These are phyloP conservation scores for Epizoanthus stellaris DNA, from an alignment of 92 coral and sea anemone genomes.

Conservation along the genomic window DNA sequence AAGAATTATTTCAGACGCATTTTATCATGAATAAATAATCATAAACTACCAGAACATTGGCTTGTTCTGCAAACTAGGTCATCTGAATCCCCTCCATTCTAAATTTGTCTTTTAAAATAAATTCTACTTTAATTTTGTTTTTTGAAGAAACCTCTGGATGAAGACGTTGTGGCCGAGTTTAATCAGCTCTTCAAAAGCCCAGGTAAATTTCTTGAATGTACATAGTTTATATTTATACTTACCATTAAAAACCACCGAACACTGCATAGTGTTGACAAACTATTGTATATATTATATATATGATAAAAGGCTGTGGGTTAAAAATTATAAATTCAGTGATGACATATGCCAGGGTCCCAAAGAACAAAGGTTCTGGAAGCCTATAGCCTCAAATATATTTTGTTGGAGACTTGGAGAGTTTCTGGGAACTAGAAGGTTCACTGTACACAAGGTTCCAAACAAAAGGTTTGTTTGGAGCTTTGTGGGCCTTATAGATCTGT, in stretches of 20 bases:
- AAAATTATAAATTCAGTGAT: no score
- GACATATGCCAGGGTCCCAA: neutral
- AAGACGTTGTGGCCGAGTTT: constrained; percentile 62
- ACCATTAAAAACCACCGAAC: constrained; percentile 22
- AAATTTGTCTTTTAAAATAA: neutral
- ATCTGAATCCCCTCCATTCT: neutral
- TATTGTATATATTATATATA: neutral
- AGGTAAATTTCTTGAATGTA: constrained; percentile 49
- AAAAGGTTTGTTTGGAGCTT: no score
- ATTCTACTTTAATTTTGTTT: neutral
- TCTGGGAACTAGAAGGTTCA: no score
- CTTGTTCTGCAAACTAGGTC: constrained; percentile 26
- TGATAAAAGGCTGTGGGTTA: constrained; percentile 8
- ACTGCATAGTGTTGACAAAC: constrained; percentile 25
- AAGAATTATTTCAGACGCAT: constrained; percentile 27
- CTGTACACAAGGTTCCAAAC: no score
- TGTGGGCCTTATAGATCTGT: no score
- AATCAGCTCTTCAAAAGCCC: constrained; percentile 60
- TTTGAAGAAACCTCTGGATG: constrained; percentile 72
- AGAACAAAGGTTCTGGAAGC: no score
- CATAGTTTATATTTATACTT: constrained; percentile 26
- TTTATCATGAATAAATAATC: constrained; percentile 44
- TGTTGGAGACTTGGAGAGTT: no score
- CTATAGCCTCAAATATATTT: no score
- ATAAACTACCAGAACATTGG: neutral